Evolutionary conservation across 2,797 vertebrate species (phyloP).

Genomic region (Epinephelus awoara): DNA sequence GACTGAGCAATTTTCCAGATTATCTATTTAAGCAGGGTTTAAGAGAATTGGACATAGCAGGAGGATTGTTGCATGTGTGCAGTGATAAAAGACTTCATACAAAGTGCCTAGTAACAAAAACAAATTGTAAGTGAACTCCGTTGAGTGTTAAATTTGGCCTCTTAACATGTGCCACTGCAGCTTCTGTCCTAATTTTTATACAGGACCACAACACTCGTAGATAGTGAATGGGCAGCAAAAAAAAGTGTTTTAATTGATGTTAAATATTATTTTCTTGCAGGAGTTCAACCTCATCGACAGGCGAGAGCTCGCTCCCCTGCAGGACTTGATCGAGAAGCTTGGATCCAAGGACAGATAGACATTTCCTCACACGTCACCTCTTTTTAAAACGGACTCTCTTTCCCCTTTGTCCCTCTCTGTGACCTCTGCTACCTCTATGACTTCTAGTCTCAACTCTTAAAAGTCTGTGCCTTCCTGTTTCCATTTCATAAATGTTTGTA

Average conservation of each 20-base stretch:
- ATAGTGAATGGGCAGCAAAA: not conserved
- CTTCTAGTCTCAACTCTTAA: slow-evolving; percentile 64
- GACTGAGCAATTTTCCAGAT: slow-evolving; percentile 1
- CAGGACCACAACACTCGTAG: not conserved
- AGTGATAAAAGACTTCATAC: not conserved
- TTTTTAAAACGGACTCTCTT: slow-evolving; percentile 32
- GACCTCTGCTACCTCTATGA: slow-evolving; percentile 79
- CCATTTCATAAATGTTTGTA: slow-evolving; percentile 54
- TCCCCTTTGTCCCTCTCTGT: slow-evolving; percentile 41
- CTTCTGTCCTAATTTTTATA: not conserved
- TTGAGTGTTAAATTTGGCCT: not conserved
- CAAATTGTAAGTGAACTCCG: not conserved
- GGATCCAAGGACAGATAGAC: slow-evolving; percentile 98
- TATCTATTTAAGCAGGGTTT: not conserved
- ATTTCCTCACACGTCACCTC: slow-evolving; percentile 31
- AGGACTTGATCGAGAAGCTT: slow-evolving; percentile 97
- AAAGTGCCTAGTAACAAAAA: not conserved
- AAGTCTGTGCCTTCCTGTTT: slow-evolving; percentile 77
- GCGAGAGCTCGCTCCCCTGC: slow-evolving; percentile 95
- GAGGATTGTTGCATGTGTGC: not conserved
- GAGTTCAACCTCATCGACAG: slow-evolving; percentile 97
- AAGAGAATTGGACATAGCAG: not conserved
- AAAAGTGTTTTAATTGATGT: not conserved
- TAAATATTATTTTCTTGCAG: slow-evolving; percentile 70
- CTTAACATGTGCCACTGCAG: not conserved